These are phyloP conservation scores for Idaea dimidiata DNA, from an alignment of 2,888 invertebrate species.

Conservation along the genomic window DNA sequence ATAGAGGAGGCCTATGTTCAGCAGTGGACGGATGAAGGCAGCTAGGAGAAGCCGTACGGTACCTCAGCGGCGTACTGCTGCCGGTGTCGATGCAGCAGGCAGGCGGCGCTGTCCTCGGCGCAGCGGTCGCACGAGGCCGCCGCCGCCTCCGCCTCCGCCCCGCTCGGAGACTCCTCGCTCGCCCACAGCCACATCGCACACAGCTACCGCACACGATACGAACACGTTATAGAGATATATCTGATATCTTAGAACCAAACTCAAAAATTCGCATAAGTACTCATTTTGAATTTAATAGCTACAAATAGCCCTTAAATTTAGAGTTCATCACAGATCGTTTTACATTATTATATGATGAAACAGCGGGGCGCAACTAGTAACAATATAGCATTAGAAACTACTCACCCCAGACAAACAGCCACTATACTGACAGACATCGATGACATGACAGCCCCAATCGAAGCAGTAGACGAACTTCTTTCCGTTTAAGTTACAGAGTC, in stretches of 20 bases:
- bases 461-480: slow-evolving; percentile 78
- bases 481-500: slow-evolving; percentile 63
- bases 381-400: slow-evolving; percentile 4
- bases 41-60: too few relatives aligned
- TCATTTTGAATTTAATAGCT: too few relatives aligned
- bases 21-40: too few relatives aligned
- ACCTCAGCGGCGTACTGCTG: slow-evolving; percentile 77
- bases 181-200: slow-evolving; percentile 80
- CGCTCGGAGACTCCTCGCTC: slow-evolving; percentile 44
- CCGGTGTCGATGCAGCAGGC: slow-evolving; percentile 61
- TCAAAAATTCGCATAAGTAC: too few relatives aligned
- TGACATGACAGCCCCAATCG: slow-evolving; percentile 78
- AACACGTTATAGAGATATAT: not conserved
- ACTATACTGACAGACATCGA: slow-evolving; percentile 75
- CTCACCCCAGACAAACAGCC: slow-evolving; percentile 75
- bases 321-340: too few relatives aligned
- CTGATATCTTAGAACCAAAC: too few relatives aligned
- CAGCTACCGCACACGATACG: slow-evolving; percentile 43
- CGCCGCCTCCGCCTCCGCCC: slow-evolving; percentile 34
- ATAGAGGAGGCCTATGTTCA: too few relatives aligned
- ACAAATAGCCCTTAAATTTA: too few relatives aligned
- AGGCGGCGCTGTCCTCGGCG: slow-evolving; percentile 56
- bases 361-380: too few relatives aligned
- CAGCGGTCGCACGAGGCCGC: slow-evolving; percentile 56
- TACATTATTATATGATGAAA: too few relatives aligned